These are phyloP conservation scores for Henricia sp. DNA, from an alignment of 53 echinoderm and acorn worm genomes.

Conservation along the genomic window DNA sequence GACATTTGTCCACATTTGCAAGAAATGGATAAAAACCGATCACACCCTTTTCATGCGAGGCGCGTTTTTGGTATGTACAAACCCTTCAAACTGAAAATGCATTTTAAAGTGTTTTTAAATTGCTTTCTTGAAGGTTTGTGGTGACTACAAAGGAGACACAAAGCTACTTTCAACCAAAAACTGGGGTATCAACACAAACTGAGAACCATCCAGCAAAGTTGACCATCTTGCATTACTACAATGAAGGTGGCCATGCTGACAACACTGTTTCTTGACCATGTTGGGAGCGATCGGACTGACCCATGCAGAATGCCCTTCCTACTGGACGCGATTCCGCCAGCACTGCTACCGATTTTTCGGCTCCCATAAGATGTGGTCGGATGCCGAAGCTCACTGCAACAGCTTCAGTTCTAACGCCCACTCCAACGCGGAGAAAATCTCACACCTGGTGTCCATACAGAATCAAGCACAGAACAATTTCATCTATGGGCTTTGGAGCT, in stretches of 20 bases:
- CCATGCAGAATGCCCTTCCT: conserved; percentile 54
- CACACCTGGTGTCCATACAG: conserved; percentile 57
- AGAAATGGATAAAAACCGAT: too few species aligned
- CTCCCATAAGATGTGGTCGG: conserved; percentile 29
- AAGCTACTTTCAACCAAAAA: too few species aligned
- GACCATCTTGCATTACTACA: not conserved
- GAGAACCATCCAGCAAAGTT: not conserved
- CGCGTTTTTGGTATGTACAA: too few species aligned
- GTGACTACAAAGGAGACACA: not conserved
- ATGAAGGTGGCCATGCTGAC: conserved; percentile 28
- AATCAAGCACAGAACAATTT: conserved; percentile 51
- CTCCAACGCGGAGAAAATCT: conserved; percentile 28
- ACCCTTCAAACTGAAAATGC: too few species aligned
- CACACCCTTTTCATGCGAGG: too few species aligned
- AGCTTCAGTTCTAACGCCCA: conserved; percentile 47
- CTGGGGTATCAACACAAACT: too few species aligned
- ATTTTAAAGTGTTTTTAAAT: too few species aligned
- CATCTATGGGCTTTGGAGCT: conserved; percentile 48
- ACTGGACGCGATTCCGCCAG: conserved; percentile 52
- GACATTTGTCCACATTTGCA: too few species aligned
- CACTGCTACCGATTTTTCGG: conserved; percentile 67
- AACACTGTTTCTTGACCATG: conserved; percentile 15
- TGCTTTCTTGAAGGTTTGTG: too few species aligned
- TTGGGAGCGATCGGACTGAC: not conserved
- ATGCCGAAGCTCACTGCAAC: conserved; percentile 60